A percentile compares a stretch with the other conserved stretches of the same genome.
Evolutionary conservation across 1,140 invertebrate species (phyloP).

Genomic region (Branchinecta lindahli): DNA sequence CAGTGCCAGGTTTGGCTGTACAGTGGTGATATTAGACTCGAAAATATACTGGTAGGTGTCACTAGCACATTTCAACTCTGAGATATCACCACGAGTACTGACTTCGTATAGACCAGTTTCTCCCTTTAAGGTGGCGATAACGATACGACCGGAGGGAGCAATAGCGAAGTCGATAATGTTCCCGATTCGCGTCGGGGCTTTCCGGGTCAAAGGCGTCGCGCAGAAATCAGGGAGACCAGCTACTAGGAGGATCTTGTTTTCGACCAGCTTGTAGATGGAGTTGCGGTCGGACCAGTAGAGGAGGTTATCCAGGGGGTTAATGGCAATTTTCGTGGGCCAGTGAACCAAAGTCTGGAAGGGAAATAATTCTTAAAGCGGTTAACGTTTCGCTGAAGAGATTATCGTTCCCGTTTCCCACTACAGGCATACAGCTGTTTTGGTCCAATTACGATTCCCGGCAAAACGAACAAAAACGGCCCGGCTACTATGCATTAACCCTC

Average conservation of each 20-base stretch:
- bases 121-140: conserved; percentile 48
- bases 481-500: no score
- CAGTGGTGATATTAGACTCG: background rate
- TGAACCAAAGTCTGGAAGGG: conserved; percentile 53
- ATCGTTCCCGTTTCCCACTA: no score
- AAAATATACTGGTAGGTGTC: conserved; percentile 5
- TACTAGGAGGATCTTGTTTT: conserved; percentile 60
- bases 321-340: conserved; percentile 83
- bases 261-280: conserved; percentile 72
- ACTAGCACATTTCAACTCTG: conserved; percentile 3
- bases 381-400: no score
- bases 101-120: conserved; percentile 50
- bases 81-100: conserved; percentile 27
- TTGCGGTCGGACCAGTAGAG: conserved; percentile 90
- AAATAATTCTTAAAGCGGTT: background rate
- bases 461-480: no score
- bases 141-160: conserved; percentile 78
- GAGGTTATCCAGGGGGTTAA: conserved; percentile 83
- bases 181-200: conserved; percentile 18
- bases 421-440: no score
- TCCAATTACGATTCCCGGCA: no score
- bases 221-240: conserved; percentile 83
- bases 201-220: conserved; percentile 32
- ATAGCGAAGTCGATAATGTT: conserved; percentile 55
- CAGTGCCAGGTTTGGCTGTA: background rate